Conservation (phyloP, 2,888 invertebrate species). For the Acleris holmiana region DNA sequence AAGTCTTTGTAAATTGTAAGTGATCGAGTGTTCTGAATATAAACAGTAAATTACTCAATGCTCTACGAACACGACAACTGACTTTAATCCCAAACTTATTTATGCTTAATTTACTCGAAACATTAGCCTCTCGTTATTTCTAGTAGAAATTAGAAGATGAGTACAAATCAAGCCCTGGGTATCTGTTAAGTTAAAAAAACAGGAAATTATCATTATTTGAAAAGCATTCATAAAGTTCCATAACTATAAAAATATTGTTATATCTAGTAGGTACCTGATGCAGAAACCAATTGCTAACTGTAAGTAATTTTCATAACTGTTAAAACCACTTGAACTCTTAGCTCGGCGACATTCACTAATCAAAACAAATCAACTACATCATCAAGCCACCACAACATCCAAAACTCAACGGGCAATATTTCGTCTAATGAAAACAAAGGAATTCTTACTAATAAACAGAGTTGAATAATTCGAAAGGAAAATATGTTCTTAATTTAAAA, state of each 20-base stretch:
- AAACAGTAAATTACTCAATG: constrained; percentile 5
- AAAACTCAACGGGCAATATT: constrained; percentile 14
- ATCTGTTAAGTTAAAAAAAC: too few species aligned
- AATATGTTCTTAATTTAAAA: constrained; percentile 73
- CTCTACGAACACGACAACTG: neutral
- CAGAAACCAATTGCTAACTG: neutral
- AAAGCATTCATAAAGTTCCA: too few species aligned
- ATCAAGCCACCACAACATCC: constrained; percentile 24
- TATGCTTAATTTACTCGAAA: neutral
- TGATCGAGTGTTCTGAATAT: constrained; percentile 45
- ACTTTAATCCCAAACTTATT: neutral
- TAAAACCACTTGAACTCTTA: constrained; percentile 45
- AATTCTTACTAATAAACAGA: constrained; percentile 28
- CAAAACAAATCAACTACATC: constrained; percentile 36
- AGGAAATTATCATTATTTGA: too few species aligned
- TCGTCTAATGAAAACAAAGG: constrained; percentile 26
- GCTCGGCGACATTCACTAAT: constrained; percentile 43
- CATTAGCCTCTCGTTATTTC: too few species aligned
- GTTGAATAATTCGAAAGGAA: constrained; percentile 47
- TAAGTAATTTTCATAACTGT: constrained; percentile 12
- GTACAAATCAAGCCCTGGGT: too few species aligned
- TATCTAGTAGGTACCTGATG: too few species aligned
- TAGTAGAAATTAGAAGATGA: neutral
- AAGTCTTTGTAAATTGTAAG: constrained; percentile 66
- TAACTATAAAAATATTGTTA: too few species aligned